phyloP scores from a whole-genome alignment of 2,888 invertebrate genomes.

The Sinopyrophorus schimmeli region DNA sequence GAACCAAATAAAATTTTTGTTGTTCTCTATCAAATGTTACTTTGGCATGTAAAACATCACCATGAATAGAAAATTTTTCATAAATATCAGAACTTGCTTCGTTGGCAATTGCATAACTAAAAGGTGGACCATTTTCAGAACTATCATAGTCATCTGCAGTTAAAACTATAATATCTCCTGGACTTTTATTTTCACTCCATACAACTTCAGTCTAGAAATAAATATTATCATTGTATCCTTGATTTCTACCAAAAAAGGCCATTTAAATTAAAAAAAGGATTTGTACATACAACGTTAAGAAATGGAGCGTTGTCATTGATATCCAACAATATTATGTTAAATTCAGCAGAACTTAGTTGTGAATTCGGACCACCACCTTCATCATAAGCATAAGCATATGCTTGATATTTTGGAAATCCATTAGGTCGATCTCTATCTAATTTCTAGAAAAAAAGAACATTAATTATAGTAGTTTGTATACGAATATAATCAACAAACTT shows the following conservation, averaged over 20 bases:
- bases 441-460: conserved; percentile 60
- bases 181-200: conserved; percentile 78
- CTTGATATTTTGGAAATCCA: conserved; percentile 81
- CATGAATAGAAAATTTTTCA: conserved; percentile 71
- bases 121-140: conserved; percentile 83
- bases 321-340: conserved; percentile 70
- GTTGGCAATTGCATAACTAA: conserved; percentile 70
- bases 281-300: conserved; percentile 72
- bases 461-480: no score
- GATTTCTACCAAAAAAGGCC: no score
- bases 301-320: conserved; percentile 95
- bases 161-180: conserved; percentile 66
- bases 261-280: no score
- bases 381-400: conserved; percentile 75
- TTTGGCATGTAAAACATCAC: conserved; percentile 70
- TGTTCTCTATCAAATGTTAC: conserved; percentile 85
- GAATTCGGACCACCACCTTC: conserved; percentile 69
- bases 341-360: conserved; percentile 68
- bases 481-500: conserved; percentile 42
- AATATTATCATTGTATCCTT: no score
- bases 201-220: conserved; percentile 68
- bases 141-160: conserved; percentile 82
- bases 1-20: conserved; percentile 84
- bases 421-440: conserved; percentile 88
- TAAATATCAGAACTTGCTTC: conserved; percentile 70